Percentiles rank a stretch among this genome's conserved stretches.
These are phyloP conservation scores for Psix sp. DNA, from an alignment of 1,140 invertebrate genomes.

Conservation along the genomic window DNA sequence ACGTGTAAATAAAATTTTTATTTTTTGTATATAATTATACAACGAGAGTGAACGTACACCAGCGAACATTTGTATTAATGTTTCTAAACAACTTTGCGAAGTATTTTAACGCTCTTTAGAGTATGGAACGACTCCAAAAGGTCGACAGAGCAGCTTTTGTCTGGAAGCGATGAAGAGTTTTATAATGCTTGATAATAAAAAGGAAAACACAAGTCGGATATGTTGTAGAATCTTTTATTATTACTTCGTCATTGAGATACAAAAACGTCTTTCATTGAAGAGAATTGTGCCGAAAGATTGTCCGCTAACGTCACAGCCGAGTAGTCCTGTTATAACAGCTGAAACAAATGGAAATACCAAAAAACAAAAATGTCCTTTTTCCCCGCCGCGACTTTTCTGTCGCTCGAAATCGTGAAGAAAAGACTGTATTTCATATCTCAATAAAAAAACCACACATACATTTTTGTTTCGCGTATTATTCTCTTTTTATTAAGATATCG, in stretches of 20 bases:
- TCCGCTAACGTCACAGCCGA: conserved; percentile 76
- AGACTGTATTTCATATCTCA: neutral
- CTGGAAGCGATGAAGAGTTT: no score
- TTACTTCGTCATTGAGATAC: conserved; percentile 44
- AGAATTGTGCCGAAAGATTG: conserved; percentile 55
- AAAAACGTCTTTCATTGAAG: conserved; percentile 34
- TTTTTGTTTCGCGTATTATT: neutral
- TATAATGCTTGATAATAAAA: no score
- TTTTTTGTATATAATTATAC: neutral
- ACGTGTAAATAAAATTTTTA: neutral
- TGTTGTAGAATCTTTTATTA: conserved; percentile 40
- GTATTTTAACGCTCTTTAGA: no score
- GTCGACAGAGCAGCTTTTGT: no score
- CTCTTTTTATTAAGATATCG: neutral
- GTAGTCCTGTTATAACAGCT: conserved; percentile 86
- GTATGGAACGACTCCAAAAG: no score
- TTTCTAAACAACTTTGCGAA: no score
- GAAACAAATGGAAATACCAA: conserved; percentile 74
- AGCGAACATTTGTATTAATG: no score
- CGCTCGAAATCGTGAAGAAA: no score
- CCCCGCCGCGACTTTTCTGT: no score
- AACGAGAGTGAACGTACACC: neutral
- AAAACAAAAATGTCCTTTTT: conserved; percentile 33
- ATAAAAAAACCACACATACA: neutral
- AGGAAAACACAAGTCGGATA: no score